phyloP scores from a whole-genome alignment of 2,797 vertebrate species.

The Echiichthys vipera region DNA sequence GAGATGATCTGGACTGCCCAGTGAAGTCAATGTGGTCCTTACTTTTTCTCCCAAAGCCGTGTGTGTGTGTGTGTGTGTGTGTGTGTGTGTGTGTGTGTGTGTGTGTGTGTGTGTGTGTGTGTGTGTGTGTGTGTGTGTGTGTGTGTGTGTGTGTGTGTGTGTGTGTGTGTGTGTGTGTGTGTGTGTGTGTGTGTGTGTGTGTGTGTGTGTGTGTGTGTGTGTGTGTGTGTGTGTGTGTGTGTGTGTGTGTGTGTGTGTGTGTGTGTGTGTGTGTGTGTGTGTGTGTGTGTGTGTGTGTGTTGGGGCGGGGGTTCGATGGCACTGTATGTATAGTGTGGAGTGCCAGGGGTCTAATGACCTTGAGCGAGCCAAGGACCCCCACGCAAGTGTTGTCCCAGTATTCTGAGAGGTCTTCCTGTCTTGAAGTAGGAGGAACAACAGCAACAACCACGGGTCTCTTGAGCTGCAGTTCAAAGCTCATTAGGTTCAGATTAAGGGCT shows the following conservation, averaged over 20 bases:
- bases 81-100: background rate
- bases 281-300: slow-evolving; percentile 72
- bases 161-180: slow-evolving; percentile 87
- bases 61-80: slow-evolving; percentile 77
- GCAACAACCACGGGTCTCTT: slow-evolving; percentile 63
- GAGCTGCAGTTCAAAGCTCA: slow-evolving; percentile 45
- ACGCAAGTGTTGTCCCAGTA: slow-evolving; percentile 87
- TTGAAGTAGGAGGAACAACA: slow-evolving; percentile 57
- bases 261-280: slow-evolving; percentile 87
- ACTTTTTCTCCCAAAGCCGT: slow-evolving; percentile 91
- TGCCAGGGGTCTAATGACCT: slow-evolving; percentile 43
- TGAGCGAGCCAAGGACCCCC: slow-evolving; percentile 58
- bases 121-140: slow-evolving; percentile 37
- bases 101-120: background rate
- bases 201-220: slow-evolving; percentile 85
- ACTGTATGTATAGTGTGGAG: slow-evolving; percentile 52
- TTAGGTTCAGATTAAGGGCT: slow-evolving; percentile 84
- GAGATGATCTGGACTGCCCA: slow-evolving; percentile 91
- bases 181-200: slow-evolving; percentile 86
- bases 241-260: slow-evolving; percentile 84
- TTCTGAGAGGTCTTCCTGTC: slow-evolving; percentile 88
- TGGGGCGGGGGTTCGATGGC: slow-evolving; percentile 66
- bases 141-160: slow-evolving; percentile 53
- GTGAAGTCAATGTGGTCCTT: slow-evolving; percentile 86
- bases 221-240: slow-evolving; percentile 87